These are phyloP conservation scores for Spodoptera frugiperda DNA, from an alignment of 1,140 invertebrate species.

Conservation along the genomic window DNA sequence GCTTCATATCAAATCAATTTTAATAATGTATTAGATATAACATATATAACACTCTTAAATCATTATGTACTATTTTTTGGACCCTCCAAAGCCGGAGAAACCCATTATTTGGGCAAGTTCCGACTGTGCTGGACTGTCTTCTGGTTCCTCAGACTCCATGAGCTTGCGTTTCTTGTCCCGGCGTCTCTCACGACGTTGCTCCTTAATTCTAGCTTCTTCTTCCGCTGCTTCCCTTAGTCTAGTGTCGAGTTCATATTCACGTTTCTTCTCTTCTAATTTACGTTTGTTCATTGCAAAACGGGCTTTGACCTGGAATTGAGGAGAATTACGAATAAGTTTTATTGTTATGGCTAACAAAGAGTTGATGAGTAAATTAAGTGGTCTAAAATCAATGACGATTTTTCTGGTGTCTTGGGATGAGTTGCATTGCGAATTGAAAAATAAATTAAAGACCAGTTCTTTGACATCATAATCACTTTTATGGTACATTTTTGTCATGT, in stretches of 20 bases:
- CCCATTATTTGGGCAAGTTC: slow-evolving; percentile 99
- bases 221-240: slow-evolving; percentile 97
- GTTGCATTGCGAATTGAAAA: no score
- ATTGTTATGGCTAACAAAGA: no score
- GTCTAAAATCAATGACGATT: no score
- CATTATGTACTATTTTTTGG: slow-evolving; percentile 89
- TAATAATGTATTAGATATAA: not conserved
- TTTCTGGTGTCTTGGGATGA: no score
- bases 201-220: slow-evolving; percentile 97
- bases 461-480: no score
- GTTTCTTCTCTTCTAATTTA: slow-evolving; percentile 98
- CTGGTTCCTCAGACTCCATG: slow-evolving; percentile 89
- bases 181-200: slow-evolving; percentile 95
- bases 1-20: not conserved
- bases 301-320: slow-evolving; percentile 92
- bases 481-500: no score
- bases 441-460: no score
- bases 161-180: slow-evolving; percentile 96
- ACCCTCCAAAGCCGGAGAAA: slow-evolving; percentile 97
- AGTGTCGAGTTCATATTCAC: slow-evolving; percentile 97
- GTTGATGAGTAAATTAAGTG: no score
- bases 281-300: slow-evolving; percentile 97
- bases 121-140: slow-evolving; percentile 88
- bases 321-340: no score
- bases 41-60: not conserved